These are phyloP conservation scores for Chymomyza amoena DNA, from an alignment of 2,888 invertebrate genomes.

Conservation along the genomic window DNA sequence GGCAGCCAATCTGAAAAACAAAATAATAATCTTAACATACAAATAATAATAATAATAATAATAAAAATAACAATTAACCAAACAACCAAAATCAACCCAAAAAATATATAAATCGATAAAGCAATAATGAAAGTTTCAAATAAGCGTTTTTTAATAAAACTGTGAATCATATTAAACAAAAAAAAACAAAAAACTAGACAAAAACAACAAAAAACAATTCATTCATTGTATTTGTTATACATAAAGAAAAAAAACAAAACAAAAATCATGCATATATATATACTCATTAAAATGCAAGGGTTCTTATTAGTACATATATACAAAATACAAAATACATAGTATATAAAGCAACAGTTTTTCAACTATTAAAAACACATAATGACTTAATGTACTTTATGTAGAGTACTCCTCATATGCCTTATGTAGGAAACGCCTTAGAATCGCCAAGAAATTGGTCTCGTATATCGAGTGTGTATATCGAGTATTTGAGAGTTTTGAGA, in stretches of 20 bases:
- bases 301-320: conserved; percentile 7
- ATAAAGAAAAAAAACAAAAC: conserved; percentile 14
- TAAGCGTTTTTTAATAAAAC: conserved; percentile 10
- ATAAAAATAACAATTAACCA: conserved; percentile 33
- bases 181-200: conserved; percentile 22
- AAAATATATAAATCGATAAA: conserved; percentile 18
- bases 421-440: neutral
- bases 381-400: neutral
- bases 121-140: conserved; percentile 27
- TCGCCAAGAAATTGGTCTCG: neutral
- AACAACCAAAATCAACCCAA: conserved; percentile 40
- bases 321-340: conserved; percentile 18
- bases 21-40: conserved; percentile 35
- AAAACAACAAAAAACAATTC: conserved; percentile 26
- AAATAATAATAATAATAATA: conserved; percentile 30
- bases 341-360: neutral
- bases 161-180: neutral
- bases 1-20: conserved; percentile 77
- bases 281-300: neutral
- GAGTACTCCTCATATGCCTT: neutral
- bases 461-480: no score
- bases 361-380: neutral
- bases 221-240: conserved; percentile 17
- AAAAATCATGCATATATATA: conserved; percentile 1
- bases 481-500: no score